Base-by-base conservation (phyloP, 2,888 invertebrate genomes). In the Caenorhabditis virilis region DNA sequence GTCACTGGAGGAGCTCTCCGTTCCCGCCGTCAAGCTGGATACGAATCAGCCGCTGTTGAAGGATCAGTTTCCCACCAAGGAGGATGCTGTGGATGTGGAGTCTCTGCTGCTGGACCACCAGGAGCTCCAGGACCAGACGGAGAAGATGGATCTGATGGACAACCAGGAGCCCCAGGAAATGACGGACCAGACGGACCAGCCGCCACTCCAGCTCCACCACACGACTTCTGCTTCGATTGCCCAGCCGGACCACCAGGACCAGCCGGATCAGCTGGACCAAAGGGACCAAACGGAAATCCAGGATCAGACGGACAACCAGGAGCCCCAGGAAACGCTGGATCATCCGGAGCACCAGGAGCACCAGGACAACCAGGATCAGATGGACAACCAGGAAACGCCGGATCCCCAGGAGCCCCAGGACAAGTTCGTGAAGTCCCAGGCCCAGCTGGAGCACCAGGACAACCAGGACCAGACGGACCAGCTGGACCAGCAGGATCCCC, bases 101-200 rank as follows among this genome's bases (percentile, higher is more conserved):
- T 59, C 33, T 72, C 72, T 25, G 52, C 68, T 35, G 64, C 59
- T 46, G 74, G 74, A 62, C 72, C 69, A 45, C 69, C 67, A 58
- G 74, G 74, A 59, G 59, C 62, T 15, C 74, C 74, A 50, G 74
- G 71, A 52, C 55, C 46, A 42, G 69, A 69, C 58, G 73, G 73
- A 58, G 49, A 59, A 23, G 73, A 71, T 66, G 74, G 74, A 69
- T 47, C 46, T 35, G 71, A 74, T 61, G 65, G 77, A 56, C 27
- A 53, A 33, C 76, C 73, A 46, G 77, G 78, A 54, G 52, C 54
- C 25, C 73, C 70, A 48, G 78, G 78, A 51, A 64, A 65, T 52
- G 69, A 76, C 46, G 78, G 78, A 53, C 75, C 74, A 56, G 74
- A 76, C 58, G 78, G 76, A 49, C 75, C 74, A 38, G 68, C 66